Percentiles rank a stretch among this genome's conserved stretches.
phyloP scores from a whole-genome alignment of 2,113 vertebrate genomes.

The Hypanus sabinus region DNA sequence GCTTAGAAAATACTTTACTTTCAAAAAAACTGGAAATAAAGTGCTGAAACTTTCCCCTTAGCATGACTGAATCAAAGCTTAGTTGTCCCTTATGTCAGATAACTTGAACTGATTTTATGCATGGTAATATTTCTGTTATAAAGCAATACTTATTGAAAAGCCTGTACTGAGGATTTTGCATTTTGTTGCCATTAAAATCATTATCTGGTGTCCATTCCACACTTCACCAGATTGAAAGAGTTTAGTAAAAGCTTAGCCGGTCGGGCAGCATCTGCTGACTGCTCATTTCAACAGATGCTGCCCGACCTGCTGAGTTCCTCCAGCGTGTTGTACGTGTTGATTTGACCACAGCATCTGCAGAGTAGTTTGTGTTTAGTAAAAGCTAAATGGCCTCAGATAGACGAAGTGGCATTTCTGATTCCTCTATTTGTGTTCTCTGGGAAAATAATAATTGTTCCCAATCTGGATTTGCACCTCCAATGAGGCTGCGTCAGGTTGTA shows the following conservation, averaged over 20 bases:
- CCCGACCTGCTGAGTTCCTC: no score
- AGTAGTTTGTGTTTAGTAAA: background rate
- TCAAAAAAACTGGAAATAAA: background rate
- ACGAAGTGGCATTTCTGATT: background rate
- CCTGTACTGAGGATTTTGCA: background rate
- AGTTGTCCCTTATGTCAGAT: background rate
- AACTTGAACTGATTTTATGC: background rate
- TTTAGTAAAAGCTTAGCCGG: background rate
- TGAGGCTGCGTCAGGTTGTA: no score
- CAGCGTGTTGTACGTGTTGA: no score
- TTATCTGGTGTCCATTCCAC: background rate
- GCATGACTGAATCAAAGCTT: background rate
- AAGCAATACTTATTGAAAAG: background rate
- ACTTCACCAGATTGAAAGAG: background rate
- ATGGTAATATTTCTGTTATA: background rate
- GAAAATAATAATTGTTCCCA: background rate
- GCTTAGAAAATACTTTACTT: background rate
- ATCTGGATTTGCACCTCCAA: no score
- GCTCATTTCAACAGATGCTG: no score
- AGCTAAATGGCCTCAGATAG: background rate
- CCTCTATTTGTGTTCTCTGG: background rate
- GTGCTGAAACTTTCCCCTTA: background rate
- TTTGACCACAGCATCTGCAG: no score
- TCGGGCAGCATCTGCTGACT: no score
- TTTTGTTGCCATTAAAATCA: background rate